phyloP scores from a whole-genome alignment of 2,888 invertebrate species.

The Trichacis sp. region DNA sequence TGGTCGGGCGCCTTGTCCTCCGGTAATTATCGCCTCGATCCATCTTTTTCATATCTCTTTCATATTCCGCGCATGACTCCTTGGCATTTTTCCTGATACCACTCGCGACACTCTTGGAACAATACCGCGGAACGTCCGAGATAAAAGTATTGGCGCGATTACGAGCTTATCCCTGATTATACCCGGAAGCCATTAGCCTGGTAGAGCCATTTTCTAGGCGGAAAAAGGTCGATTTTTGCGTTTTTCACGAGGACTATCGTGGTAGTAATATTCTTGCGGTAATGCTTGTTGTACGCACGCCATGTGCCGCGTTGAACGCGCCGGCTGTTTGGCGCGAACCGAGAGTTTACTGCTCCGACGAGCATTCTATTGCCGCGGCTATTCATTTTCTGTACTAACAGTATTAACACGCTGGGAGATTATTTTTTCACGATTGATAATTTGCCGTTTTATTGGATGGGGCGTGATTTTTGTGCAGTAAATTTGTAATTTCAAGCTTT shows the following conservation, averaged over 20 bases:
- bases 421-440: too few relatives aligned
- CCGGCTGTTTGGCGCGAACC: slow-evolving; percentile 42
- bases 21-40: slow-evolving; percentile 32
- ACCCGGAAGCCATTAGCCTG: slow-evolving; percentile 4
- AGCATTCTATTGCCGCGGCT: background rate
- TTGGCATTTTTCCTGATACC: slow-evolving; percentile 1
- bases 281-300: slow-evolving; percentile 45
- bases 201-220: background rate
- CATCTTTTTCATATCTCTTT: slow-evolving; percentile 4
- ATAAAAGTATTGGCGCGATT: background rate
- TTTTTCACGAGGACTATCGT: slow-evolving; percentile 29
- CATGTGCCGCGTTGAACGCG: slow-evolving; percentile 42
- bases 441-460: too few relatives aligned
- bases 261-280: slow-evolving; percentile 36
- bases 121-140: background rate
- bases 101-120: background rate
- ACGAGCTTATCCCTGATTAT: background rate
- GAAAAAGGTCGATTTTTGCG: slow-evolving; percentile 17
- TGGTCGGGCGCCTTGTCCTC: slow-evolving; percentile 13
- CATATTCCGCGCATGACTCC: background rate
- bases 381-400: background rate
- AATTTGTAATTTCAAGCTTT: too few relatives aligned
- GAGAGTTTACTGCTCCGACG: background rate
- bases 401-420: background rate
- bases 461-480: too few relatives aligned